phyloP scores from a whole-genome alignment of 2,113 vertebrate genomes.

The Entomyzon cyanotis region DNA sequence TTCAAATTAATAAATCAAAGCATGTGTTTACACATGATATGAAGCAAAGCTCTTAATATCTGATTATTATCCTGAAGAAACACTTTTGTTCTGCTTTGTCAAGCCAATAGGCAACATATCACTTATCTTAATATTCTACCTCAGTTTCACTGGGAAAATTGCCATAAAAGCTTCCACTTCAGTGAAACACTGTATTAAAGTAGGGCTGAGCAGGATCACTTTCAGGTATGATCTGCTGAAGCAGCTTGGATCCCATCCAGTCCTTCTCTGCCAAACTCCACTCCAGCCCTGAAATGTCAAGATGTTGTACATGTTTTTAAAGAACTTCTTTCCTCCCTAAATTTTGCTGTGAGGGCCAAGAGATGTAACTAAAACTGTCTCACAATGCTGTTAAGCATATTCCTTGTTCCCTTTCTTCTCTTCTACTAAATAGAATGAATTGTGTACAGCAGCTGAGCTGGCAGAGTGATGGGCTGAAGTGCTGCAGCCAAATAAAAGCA shows the following conservation, averaged over 20 bases:
- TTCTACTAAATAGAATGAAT: background rate
- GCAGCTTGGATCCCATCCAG: background rate
- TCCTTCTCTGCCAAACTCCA: background rate
- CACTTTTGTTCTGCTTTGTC: background rate
- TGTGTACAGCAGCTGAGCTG: background rate
- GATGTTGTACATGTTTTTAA: background rate
- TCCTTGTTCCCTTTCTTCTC: background rate
- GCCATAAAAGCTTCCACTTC: slow-evolving; percentile 37
- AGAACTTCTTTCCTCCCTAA: background rate
- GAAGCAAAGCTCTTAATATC: background rate
- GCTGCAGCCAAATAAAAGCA: background rate
- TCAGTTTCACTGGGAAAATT: slow-evolving; percentile 31
- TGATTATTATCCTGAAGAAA: slow-evolving; percentile 1
- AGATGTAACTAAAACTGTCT: background rate
- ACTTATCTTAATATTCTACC: background rate
- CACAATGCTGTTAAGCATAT: background rate
- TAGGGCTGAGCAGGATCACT: background rate
- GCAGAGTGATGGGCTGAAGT: background rate
- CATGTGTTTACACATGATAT: background rate
- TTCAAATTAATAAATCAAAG: background rate
- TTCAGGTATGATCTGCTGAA: slow-evolving; percentile 46
- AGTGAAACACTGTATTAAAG: background rate
- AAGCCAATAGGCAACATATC: background rate
- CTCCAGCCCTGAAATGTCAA: background rate
- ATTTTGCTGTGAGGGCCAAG: background rate